Evolutionary conservation across 2,888 invertebrate genomes (phyloP).

Genomic region (Smittia sp.): DNA sequence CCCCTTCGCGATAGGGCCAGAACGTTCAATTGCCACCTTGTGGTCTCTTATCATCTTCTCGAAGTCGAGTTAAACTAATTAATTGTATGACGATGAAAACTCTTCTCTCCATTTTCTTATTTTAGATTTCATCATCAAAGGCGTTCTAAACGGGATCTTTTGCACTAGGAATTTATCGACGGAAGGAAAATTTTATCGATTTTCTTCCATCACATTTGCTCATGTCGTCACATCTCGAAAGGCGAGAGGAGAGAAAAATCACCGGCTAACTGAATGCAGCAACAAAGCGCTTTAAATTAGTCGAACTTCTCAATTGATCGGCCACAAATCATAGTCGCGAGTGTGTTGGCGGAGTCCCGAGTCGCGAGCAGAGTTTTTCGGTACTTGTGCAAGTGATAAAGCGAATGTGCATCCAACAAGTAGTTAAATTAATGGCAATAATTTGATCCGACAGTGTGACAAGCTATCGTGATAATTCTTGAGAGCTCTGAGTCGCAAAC

Average conservation of each 20-base stretch:
- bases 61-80: too few species aligned
- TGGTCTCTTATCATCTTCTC: neutral
- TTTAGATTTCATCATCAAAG: conserved; percentile 4
- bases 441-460: neutral
- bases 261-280: neutral
- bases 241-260: neutral
- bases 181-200: conserved; percentile 1
- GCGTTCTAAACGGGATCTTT: neutral
- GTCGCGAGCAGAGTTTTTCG: neutral
- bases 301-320: neutral
- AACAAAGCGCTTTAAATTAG: neutral
- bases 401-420: neutral
- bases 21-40: neutral
- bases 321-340: neutral
- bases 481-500: neutral
- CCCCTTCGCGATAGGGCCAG: too few species aligned
- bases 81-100: too few species aligned
- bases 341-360: neutral
- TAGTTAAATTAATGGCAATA: neutral
- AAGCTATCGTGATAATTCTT: too few species aligned
- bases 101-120: conserved; percentile 2
- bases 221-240: neutral
- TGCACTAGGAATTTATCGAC: conserved; percentile 1
- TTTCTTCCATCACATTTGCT: neutral
- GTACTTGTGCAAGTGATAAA: neutral